These are phyloP conservation scores for Thamnaconus septentrionalis DNA, from an alignment of 2,113 vertebrate species.

Conservation along the genomic window DNA sequence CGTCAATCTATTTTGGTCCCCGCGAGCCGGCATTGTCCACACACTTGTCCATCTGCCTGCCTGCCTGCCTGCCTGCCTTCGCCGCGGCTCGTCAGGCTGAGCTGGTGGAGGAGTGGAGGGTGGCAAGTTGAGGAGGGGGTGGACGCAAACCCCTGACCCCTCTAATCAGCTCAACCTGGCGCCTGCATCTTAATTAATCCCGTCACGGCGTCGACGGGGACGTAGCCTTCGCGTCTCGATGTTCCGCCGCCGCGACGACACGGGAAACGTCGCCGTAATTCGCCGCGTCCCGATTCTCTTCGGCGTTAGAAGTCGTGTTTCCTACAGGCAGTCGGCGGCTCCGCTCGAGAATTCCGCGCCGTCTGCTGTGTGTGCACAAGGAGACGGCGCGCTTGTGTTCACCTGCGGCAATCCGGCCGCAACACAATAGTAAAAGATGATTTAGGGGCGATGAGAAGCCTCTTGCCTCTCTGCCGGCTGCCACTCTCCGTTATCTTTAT, in stretches of 20 bases:
- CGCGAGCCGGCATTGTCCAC: constrained; percentile 25
- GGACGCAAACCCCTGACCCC: constrained; percentile 37
- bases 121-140: constrained; percentile 2
- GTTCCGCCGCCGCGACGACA: constrained; percentile 18
- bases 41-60: constrained; percentile 7
- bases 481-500: constrained; percentile 51
- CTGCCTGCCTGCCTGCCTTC: constrained; percentile 24
- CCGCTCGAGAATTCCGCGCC: background rate
- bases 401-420: constrained; percentile 17
- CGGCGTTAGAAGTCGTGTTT: constrained; percentile 2
- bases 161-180: constrained; percentile 53
- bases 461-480: constrained; percentile 44
- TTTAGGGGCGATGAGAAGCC: constrained; percentile 53
- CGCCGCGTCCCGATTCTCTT: constrained; percentile 5
- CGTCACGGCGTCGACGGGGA: constrained; percentile 11
- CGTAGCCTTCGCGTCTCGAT: constrained; percentile 33
- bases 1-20: constrained; percentile 28
- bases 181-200: constrained; percentile 52
- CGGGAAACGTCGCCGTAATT: constrained; percentile 24
- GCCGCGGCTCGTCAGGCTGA: constrained; percentile 28
- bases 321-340: constrained; percentile 3
- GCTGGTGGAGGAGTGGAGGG: constrained; percentile 26
- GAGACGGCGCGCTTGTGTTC: constrained; percentile 7
- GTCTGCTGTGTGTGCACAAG: background rate
- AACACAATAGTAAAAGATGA: constrained; percentile 51